Evolutionary conservation across 1,140 invertebrate genomes (phyloP).

Genomic region (Zelostemma sp.): DNA sequence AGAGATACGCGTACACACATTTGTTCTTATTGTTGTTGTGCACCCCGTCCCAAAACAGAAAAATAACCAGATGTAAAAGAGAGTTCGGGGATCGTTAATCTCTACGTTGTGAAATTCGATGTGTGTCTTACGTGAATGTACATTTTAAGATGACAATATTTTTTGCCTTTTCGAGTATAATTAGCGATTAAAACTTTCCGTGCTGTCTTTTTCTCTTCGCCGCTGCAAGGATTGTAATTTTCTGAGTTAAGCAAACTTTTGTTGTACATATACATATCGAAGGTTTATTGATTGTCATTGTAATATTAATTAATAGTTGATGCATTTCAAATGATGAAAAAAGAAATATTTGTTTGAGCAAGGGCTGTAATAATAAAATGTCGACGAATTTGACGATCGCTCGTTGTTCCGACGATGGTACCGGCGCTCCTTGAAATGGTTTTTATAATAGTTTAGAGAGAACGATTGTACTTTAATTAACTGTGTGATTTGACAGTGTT

Average conservation of each 20-base stretch:
- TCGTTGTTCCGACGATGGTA: neutral
- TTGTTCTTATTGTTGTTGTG: neutral
- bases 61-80: too few species aligned
- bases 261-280: neutral
- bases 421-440: too few species aligned
- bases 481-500: neutral
- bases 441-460: too few species aligned
- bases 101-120: neutral
- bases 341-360: neutral
- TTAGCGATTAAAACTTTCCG: neutral
- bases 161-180: neutral
- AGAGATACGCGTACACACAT: neutral
- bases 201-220: neutral
- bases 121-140: neutral
- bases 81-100: neutral
- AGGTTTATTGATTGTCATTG: neutral
- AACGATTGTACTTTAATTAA: neutral
- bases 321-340: neutral
- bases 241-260: neutral
- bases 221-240: neutral
- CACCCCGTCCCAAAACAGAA: neutral
- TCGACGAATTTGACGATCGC: too few species aligned
- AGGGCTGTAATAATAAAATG: neutral
- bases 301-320: neutral
- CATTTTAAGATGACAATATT: neutral